Percentiles rank a stretch among this genome's conserved stretches.
These are phyloP conservation scores for Lophotis ruficrista DNA, from an alignment of 2,113 vertebrate genomes.

Conservation along the genomic window DNA sequence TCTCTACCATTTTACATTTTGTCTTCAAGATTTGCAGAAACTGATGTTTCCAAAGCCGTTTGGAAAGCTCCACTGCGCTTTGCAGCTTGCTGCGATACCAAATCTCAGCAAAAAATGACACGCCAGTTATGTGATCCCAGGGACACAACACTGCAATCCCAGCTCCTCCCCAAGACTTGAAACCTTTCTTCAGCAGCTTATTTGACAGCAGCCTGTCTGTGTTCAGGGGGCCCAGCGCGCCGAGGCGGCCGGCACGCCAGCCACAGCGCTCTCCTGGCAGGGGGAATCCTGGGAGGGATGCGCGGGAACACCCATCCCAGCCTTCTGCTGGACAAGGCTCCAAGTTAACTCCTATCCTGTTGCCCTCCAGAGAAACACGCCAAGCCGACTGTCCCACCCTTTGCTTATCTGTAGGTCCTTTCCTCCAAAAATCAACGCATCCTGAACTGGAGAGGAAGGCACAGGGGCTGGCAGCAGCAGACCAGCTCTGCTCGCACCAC, in stretches of 20 bases:
- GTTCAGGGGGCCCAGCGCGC: background rate
- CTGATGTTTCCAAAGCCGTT: background rate
- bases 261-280: background rate
- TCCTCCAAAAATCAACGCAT: background rate
- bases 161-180: background rate
- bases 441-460: background rate
- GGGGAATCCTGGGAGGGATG: background rate
- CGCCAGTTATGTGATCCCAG: background rate
- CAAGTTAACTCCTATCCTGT: background rate
- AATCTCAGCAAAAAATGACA: background rate
- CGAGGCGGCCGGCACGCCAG: fast-evolving
- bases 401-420: background rate
- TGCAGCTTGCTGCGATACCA: background rate
- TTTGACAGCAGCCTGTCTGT: fast-evolving
- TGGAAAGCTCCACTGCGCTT: background rate
- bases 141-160: background rate
- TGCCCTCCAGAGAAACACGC: background rate
- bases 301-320: fast-evolving
- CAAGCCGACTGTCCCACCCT: background rate
- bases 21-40: background rate
- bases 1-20: background rate
- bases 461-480: background rate
- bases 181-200: background rate
- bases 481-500: background rate
- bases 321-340: background rate